Percentiles rank a stretch among this genome's conserved stretches.
Conservation (phyloP, 30 jellyfish, hydroid and myxozoan species). For the Turritopsis dohrnii region DNA sequence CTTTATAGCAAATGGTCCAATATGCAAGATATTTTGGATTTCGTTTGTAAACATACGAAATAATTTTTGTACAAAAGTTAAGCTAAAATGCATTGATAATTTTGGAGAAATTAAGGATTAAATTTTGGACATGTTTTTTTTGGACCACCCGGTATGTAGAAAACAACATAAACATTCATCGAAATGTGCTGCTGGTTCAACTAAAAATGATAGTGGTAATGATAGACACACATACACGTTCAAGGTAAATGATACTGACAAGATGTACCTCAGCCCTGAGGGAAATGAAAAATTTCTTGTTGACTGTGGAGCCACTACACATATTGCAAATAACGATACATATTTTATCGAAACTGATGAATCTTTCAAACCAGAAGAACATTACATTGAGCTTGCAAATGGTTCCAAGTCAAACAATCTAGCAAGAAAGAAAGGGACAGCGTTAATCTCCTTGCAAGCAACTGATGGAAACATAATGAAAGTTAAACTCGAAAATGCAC, state of each 20-base stretch:
- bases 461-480: constrained; percentile 28
- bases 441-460: constrained; percentile 13
- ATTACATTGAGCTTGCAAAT: constrained; percentile 46
- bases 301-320: constrained; percentile 29
- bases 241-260: constrained; percentile 30
- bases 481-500: constrained; percentile 40
- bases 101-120: too few species aligned
- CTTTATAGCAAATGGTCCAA: too few species aligned
- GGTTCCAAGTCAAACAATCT: constrained; percentile 53
- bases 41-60: too few species aligned
- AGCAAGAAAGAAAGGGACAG: constrained; percentile 57
- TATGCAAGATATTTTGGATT: too few species aligned
- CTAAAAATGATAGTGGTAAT: constrained; percentile 1
- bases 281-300: constrained; percentile 16
- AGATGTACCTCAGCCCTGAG: constrained; percentile 13
- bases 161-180: constrained; percentile 28
- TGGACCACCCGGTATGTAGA: too few species aligned
- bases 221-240: constrained; percentile 19
- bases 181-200: constrained; percentile 36
- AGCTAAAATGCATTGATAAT: too few species aligned
- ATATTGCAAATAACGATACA: not conserved
- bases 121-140: too few species aligned
- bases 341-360: constrained; percentile 20
- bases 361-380: constrained; percentile 51
- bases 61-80: too few species aligned